Conservation (phyloP, 2,113 vertebrate species). For the Progne subis region DNA sequence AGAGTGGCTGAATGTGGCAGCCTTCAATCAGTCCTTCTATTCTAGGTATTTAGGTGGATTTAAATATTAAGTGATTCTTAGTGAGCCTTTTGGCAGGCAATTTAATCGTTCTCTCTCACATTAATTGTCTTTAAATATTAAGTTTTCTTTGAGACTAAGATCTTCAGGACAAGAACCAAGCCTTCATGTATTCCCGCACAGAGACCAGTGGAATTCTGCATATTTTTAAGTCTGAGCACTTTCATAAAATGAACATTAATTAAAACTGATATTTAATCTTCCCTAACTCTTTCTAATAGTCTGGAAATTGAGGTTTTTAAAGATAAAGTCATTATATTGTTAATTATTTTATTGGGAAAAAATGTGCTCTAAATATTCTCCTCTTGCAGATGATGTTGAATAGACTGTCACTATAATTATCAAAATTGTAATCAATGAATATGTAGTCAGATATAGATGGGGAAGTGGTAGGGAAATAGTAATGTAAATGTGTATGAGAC, state of each 20-base stretch:
- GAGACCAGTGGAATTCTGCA: neutral
- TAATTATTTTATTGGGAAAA: neutral
- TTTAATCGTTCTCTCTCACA: neutral
- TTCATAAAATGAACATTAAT: neutral
- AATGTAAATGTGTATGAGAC: neutral
- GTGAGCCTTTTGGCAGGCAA: neutral
- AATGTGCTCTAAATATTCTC: neutral
- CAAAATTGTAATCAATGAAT: neutral
- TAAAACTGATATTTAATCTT: neutral
- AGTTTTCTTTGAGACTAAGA: neutral
- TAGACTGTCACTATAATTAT: neutral
- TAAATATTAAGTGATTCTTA: conserved; percentile 10
- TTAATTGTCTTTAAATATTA: conserved; percentile 28
- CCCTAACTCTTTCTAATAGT: neutral
- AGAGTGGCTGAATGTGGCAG: neutral
- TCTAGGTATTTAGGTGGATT: neutral
- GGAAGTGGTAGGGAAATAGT: neutral
- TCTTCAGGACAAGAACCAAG: neutral
- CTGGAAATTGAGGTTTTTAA: neutral
- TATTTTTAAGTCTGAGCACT: neutral
- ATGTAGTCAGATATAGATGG: neutral
- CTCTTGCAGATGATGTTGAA: neutral
- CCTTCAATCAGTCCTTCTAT: neutral
- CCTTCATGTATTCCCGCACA: neutral
- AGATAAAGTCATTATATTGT: neutral